Percentiles rank a stretch among this genome's conserved stretches.
These are phyloP conservation scores for Sapajus apella DNA, from an alignment of 2,113 vertebrate genomes.

Conservation along the genomic window DNA sequence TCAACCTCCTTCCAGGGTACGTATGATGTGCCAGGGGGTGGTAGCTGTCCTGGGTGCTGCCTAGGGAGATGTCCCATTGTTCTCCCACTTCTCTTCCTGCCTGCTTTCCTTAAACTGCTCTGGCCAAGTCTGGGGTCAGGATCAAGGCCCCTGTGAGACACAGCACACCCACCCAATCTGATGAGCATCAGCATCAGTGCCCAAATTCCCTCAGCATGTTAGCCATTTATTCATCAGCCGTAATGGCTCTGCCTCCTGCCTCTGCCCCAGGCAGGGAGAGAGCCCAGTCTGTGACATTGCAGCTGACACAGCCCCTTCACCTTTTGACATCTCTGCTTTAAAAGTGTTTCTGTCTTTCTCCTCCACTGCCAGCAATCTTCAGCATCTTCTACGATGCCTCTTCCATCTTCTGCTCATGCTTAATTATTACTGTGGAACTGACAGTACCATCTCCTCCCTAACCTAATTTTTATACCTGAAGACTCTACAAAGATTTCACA, in stretches of 20 bases:
- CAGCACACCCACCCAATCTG: accelerated
- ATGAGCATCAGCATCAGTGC: background rate
- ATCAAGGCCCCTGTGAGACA: background rate
- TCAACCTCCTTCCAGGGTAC: background rate
- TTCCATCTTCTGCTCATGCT: background rate
- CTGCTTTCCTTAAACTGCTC: background rate
- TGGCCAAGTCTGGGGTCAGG: background rate
- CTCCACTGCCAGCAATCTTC: accelerated
- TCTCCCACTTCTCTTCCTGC: background rate
- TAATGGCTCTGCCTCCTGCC: background rate
- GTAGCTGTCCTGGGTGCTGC: background rate
- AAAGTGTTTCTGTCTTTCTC: background rate
- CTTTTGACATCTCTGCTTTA: background rate
- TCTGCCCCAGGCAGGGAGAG: background rate
- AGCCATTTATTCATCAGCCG: too few species aligned
- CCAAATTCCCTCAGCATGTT: background rate
- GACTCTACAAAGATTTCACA: background rate
- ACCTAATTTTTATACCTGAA: background rate
- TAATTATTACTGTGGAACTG: background rate
- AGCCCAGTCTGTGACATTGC: background rate
- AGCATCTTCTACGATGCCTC: accelerated
- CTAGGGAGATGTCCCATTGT: too few species aligned
- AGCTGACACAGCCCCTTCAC: background rate
- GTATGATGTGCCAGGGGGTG: too few species aligned
- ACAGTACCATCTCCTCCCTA: background rate